phyloP scores from a whole-genome alignment of 2,797 vertebrate genomes.

The Hybognathus amarus region DNA sequence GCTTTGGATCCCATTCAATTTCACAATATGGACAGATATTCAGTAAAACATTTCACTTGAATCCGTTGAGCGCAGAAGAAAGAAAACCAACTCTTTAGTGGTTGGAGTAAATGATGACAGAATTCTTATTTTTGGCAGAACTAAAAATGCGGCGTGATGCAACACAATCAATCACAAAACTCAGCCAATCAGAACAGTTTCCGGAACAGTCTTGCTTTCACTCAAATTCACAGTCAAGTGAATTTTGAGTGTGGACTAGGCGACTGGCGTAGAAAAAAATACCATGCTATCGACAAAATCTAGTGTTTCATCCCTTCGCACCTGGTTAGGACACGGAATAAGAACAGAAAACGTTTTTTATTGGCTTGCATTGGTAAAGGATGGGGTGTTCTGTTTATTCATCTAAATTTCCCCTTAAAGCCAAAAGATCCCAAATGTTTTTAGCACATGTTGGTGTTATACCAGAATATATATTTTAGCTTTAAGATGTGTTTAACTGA shows the following conservation, averaged over 20 bases:
- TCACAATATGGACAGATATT: neutral
- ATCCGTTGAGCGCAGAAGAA: neutral
- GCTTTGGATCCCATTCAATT: neutral
- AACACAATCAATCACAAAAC: neutral
- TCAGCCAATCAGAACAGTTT: neutral
- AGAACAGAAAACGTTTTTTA: neutral
- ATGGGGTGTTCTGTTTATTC: neutral
- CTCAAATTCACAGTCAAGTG: neutral
- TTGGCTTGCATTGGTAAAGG: conserved; percentile 29
- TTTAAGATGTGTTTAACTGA: conserved; percentile 31
- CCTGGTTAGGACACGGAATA: neutral
- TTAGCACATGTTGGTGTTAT: conserved; percentile 26
- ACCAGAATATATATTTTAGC: conserved; percentile 14
- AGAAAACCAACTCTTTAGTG: no score
- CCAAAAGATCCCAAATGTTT: neutral
- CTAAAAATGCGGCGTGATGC: neutral
- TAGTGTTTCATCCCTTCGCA: neutral
- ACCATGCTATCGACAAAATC: neutral
- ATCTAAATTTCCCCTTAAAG: neutral
- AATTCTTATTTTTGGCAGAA: neutral
- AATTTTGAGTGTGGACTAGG: neutral
- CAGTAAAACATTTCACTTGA: neutral
- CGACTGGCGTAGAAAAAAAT: neutral
- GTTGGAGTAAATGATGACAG: neutral
- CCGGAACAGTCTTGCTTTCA: neutral